A percentile compares a stretch with the other conserved stretches of the same genome.
Conservation (phyloP, 53 echinoderm and acorn worm species). For the Temnopleurus reevesii region DNA sequence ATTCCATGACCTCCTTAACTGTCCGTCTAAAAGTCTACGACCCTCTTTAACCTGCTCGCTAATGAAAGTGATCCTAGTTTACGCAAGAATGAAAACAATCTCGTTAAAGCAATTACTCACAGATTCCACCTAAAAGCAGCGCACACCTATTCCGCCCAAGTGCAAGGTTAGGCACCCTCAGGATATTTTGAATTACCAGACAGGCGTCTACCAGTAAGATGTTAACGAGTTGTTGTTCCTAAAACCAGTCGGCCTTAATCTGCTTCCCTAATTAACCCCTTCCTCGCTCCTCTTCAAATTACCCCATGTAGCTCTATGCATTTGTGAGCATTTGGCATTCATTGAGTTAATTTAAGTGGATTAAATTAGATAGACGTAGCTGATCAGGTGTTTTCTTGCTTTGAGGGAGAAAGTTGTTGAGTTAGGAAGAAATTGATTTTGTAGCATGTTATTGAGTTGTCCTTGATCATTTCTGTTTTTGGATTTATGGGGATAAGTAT, state of each 20-base stretch:
- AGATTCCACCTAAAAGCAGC: not conserved
- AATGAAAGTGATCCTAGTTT: not conserved
- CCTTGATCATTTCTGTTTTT: not conserved
- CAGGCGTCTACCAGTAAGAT: not conserved
- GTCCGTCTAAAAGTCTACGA: not conserved
- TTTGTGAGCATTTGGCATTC: not conserved
- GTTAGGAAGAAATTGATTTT: not conserved
- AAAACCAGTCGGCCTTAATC: not conserved
- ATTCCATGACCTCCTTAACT: no score
- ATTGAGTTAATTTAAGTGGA: not conserved
- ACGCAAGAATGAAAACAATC: constrained; percentile 35
- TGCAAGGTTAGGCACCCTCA: not conserved
- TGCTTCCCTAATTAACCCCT: constrained; percentile 1
- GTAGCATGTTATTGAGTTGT: not conserved
- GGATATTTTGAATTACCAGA: constrained; percentile 37
- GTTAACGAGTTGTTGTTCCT: constrained; percentile 42
- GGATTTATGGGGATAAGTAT: not conserved
- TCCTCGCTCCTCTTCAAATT: not conserved
- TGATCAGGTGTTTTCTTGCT: not conserved
- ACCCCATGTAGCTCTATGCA: not conserved
- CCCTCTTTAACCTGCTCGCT: not conserved
- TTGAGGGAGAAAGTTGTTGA: not conserved
- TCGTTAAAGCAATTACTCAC: constrained; percentile 7
- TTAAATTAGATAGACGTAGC: not conserved
- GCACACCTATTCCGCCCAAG: constrained; percentile 30